Evolutionary conservation across 2,113 vertebrate genomes (phyloP).

Genomic region (Alectura lathami): DNA sequence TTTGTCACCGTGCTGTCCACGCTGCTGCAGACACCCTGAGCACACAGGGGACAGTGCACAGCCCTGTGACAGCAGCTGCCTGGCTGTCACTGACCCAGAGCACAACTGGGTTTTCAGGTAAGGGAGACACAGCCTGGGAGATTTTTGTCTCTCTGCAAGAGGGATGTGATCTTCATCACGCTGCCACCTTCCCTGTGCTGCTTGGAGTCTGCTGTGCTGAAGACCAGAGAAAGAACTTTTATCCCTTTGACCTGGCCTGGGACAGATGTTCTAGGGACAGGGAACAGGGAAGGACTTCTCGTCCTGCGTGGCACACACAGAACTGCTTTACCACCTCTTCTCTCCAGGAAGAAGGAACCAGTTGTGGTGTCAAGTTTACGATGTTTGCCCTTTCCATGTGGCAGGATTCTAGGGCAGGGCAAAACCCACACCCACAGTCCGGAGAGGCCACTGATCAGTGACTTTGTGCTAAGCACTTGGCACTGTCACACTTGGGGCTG

Average conservation of each 20-base stretch:
- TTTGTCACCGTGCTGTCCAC: not conserved
- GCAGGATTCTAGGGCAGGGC: not conserved
- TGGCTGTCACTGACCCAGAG: no score
- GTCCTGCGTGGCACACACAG: not conserved
- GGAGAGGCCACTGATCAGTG: not conserved
- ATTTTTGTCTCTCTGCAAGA: not conserved
- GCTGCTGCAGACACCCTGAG: not conserved
- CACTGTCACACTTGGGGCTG: constrained; percentile 5
- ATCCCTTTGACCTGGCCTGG: not conserved
- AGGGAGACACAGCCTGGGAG: not conserved
- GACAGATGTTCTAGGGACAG: not conserved
- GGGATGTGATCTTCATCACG: not conserved
- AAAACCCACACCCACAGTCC: not conserved
- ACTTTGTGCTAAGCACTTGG: constrained; percentile 10
- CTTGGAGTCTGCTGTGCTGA: not conserved
- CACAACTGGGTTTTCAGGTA: not conserved
- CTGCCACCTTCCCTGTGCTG: rapidly evolving
- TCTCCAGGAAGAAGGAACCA: not conserved
- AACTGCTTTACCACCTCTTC: not conserved
- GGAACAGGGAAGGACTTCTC: not conserved
- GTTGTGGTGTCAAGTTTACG: not conserved
- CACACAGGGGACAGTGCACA: not conserved
- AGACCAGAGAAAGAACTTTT: not conserved
- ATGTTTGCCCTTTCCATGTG: not conserved
- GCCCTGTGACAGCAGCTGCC: not conserved